Conservation (phyloP, 2,888 invertebrate genomes). For the Seira ritae region DNA sequence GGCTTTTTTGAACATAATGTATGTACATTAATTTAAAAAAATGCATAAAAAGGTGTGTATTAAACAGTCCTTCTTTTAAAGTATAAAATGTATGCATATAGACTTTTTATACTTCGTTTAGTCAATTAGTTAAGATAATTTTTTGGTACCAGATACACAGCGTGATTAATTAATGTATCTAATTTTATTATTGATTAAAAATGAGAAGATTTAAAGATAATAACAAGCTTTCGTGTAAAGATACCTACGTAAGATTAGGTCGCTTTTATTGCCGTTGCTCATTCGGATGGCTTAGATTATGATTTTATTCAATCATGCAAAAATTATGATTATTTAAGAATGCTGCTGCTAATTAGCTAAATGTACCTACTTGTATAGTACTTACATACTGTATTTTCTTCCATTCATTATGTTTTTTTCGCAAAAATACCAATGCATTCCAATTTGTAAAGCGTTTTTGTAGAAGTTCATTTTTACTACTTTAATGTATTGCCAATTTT, state of each 20-base stretch:
- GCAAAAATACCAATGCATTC: too few species aligned
- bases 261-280: conserved; percentile 41
- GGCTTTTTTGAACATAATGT: conserved; percentile 1
- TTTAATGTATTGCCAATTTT: not conserved
- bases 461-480: too few species aligned
- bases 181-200: conserved; percentile 5
- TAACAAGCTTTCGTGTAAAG: not conserved
- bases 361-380: not conserved
- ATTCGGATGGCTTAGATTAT: conserved; percentile 44
- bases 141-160: conserved; percentile 4
- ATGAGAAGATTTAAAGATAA: conserved; percentile 1
- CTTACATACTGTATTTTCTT: conserved; percentile 32
- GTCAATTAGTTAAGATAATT: not conserved
- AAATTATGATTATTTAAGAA: conserved; percentile 51
- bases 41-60: too few species aligned
- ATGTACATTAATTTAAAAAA: not conserved
- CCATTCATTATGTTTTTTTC: not conserved
- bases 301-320: conserved; percentile 57
- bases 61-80: not conserved
- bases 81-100: too few species aligned
- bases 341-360: conserved; percentile 20
- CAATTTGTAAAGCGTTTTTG: too few species aligned
- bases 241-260: not conserved
- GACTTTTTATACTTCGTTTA: not conserved
- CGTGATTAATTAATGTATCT: not conserved